Percentiles rank a stretch among this genome's conserved stretches.
These are phyloP conservation scores for Luperina nickerlii DNA, from an alignment of 2,888 invertebrate genomes.

Conservation along the genomic window DNA sequence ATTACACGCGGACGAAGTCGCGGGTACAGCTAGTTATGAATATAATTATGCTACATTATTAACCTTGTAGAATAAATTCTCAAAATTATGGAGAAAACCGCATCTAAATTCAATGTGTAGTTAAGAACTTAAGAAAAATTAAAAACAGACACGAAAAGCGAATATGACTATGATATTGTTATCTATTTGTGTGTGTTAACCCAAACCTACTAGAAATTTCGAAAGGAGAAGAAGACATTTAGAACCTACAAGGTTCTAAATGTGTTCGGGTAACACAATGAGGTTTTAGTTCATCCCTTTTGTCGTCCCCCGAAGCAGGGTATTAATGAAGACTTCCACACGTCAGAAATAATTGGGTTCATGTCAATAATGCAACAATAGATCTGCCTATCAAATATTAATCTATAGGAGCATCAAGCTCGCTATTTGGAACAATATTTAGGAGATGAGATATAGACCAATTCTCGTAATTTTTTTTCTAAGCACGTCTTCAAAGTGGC, in stretches of 20 bases:
- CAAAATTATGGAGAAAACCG: not conserved
- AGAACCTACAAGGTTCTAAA: too few species aligned
- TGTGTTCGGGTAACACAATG: not conserved
- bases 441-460: not conserved
- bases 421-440: not conserved
- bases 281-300: not conserved
- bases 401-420: not conserved
- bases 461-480: not conserved
- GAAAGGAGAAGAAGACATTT: too few species aligned
- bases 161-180: too few species aligned
- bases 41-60: too few species aligned
- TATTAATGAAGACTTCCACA: not conserved
- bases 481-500: too few species aligned
- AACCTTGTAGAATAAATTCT: not conserved
- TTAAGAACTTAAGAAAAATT: not conserved
- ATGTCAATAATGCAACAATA: not conserved
- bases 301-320: too few species aligned
- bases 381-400: not conserved
- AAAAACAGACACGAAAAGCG: not conserved
- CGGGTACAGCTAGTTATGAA: too few species aligned
- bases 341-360: constrained; percentile 12
- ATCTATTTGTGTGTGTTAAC: too few species aligned
- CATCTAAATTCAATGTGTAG: not conserved
- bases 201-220: too few species aligned
- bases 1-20: too few species aligned